Conservation (phyloP, 64 coral and sea anemone species). For the Platygyra sinensis region DNA sequence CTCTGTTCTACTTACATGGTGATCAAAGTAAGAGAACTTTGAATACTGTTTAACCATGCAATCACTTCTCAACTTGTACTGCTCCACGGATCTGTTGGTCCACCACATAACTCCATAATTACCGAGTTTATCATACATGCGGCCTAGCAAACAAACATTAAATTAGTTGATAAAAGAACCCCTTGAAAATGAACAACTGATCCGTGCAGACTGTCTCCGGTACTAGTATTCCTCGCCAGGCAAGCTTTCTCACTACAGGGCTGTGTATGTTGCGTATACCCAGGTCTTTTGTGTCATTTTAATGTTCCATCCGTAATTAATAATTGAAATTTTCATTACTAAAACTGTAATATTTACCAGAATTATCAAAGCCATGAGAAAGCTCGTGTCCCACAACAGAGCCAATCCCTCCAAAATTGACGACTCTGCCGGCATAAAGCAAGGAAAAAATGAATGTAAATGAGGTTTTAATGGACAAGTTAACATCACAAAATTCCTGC, state of each 20-base stretch:
- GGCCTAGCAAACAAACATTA: conserved; percentile 24
- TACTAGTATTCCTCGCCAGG: too few species aligned
- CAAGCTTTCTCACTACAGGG: too few species aligned
- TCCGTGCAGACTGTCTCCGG: too few species aligned
- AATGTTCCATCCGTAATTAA: neutral
- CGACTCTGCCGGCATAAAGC: conserved; percentile 34
- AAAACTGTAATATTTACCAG: conserved; percentile 52
- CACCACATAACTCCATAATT: conserved; percentile 75
- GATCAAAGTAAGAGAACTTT: conserved; percentile 54
- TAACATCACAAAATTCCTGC: too few species aligned
- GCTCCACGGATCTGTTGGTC: conserved; percentile 51
- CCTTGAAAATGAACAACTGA: neutral
- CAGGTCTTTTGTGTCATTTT: too few species aligned
- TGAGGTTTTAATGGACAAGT: too few species aligned
- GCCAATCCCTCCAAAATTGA: conserved; percentile 94
- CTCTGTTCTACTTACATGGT: conserved; percentile 42
- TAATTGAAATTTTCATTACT: neutral
- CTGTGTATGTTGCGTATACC: too few species aligned
- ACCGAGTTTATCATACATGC: conserved; percentile 77
- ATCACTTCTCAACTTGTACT: conserved; percentile 28
- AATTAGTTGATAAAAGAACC: neutral
- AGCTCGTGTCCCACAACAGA: conserved; percentile 90
- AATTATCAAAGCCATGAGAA: conserved; percentile 92
- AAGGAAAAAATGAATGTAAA: neutral
- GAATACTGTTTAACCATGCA: conserved; percentile 70